Conservation (phyloP, 2,797 vertebrate genomes). For the Anableps anableps region DNA sequence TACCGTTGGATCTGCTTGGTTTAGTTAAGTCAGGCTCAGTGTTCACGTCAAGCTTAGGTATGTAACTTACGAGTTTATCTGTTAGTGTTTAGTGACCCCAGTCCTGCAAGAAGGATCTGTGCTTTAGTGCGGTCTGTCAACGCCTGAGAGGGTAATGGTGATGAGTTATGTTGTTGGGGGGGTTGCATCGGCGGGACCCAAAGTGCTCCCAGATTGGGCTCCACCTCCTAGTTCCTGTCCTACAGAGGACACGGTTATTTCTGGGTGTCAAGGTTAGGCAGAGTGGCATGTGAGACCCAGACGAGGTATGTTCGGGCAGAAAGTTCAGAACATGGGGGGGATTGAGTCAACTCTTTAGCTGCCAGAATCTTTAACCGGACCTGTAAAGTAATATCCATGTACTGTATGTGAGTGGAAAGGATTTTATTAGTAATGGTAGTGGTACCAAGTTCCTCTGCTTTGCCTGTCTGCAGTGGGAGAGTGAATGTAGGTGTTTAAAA, state of each 20-base stretch:
- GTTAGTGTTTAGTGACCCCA: slow-evolving; percentile 49
- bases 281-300: slow-evolving; percentile 8
- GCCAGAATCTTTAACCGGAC: not conserved
- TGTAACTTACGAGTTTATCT: slow-evolving; percentile 63
- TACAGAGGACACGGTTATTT: slow-evolving; percentile 61
- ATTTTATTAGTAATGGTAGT: slow-evolving; percentile 8
- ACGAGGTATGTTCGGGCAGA: slow-evolving; percentile 23
- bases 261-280: slow-evolving; percentile 49
- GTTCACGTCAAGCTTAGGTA: slow-evolving; percentile 7
- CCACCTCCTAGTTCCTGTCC: slow-evolving; percentile 19
- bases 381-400: slow-evolving; percentile 5
- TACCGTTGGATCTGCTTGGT: slow-evolving; percentile 19
- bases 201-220: slow-evolving; percentile 14
- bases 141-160: slow-evolving; percentile 48
- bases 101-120: slow-evolving; percentile 31
- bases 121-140: slow-evolving; percentile 71
- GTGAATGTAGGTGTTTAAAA: slow-evolving; percentile 10
- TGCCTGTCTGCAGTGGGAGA: slow-evolving; percentile 15
- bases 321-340: slow-evolving; percentile 6
- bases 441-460: slow-evolving; percentile 35
- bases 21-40: not conserved
- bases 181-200: slow-evolving; percentile 4
- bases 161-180: slow-evolving; percentile 70
- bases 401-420: slow-evolving; percentile 24
- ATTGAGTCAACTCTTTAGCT: not conserved